Percentiles rank a stretch among this genome's conserved stretches.
phyloP scores from a whole-genome alignment of 2,888 invertebrate genomes.

The Exephanes ischioxanthus region DNA sequence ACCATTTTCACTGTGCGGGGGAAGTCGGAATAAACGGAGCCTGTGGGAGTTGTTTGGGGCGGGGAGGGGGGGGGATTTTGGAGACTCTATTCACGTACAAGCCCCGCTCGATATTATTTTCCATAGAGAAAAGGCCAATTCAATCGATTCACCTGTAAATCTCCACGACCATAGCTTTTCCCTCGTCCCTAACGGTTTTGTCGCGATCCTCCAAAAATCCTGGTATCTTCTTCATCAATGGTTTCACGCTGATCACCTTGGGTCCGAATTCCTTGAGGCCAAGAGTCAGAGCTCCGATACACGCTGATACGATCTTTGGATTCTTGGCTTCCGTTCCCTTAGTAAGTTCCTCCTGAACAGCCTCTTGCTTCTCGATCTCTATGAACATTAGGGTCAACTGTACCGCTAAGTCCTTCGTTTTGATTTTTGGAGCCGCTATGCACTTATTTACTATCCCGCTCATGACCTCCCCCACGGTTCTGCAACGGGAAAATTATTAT shows the following conservation, averaged over 20 bases:
- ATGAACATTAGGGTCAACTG: slow-evolving; percentile 97
- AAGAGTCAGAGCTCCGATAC: slow-evolving; percentile 90
- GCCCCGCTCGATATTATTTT: not conserved
- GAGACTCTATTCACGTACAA: not conserved
- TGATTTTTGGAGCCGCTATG: slow-evolving; percentile 95
- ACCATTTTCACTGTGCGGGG: no score
- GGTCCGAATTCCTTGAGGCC: slow-evolving; percentile 96
- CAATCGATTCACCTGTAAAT: slow-evolving; percentile 89
- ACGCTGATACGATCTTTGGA: slow-evolving; percentile 96
- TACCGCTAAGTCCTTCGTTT: slow-evolving; percentile 95
- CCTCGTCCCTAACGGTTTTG: slow-evolving; percentile 96
- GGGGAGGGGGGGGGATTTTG: not conserved
- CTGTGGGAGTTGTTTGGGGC: no score
- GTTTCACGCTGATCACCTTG: slow-evolving; percentile 95
- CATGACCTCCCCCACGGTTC: slow-evolving; percentile 95
- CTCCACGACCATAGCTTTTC: slow-evolving; percentile 96
- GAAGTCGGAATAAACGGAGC: no score
- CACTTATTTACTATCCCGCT: slow-evolving; percentile 96
- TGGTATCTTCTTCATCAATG: slow-evolving; percentile 94
- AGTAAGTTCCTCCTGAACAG: slow-evolving; percentile 94
- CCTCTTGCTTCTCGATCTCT: slow-evolving; percentile 97
- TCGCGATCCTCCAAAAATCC: slow-evolving; percentile 95
- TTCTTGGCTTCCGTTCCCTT: slow-evolving; percentile 98
- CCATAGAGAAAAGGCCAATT: not conserved
- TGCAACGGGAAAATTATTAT: slow-evolving; percentile 74